Evolutionary conservation across 2,113 vertebrate species (phyloP), one percentile per base, ranked within the genome.

Genomic region (Chrysochloris asiatica): DNA sequence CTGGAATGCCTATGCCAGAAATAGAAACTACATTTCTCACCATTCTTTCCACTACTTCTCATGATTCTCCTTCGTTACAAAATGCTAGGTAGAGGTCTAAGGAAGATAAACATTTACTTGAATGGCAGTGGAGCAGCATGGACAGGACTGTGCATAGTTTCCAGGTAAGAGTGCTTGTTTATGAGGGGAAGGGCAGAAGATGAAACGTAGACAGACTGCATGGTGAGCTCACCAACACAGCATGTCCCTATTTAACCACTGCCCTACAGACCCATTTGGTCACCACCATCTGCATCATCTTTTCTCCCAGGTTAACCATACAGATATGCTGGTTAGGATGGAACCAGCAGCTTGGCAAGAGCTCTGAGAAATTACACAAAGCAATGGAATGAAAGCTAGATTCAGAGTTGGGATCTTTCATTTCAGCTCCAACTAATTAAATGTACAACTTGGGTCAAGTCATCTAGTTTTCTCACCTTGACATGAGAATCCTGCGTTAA

Each of bases 101-200:
- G 48, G 80, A 89, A 83, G 11, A 45, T 85, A 95, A 94, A 92
- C 86, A 96, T 72, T 33, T 71, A 26, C 59, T 82, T 2, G 1
- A 65, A 81, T 22, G 9, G 54, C 47, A 67, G 81, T 50, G 78
- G 73, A 92, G 56, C 93, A 91, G 63, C 81, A 1, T 47, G 75
- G 47, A 91, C 14, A 41, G 78, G 76, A 33, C 1, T 54, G 88
- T 43, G 87, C 96, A 96, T 96, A 97, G 89, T 97, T 96, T 97
- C 96, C 96, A 96, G 78, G 87, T 97, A 95, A 96, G 94, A 89
- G 78, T 92, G 71, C 91, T 82, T 96, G 93, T 95, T 96, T 97
- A 96, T 80, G 71, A 91, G 0, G 41, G 93, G 94, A 93, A 91
- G 90, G 93, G 88, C 88, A 78, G 88, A 80, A 38, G 56, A 83